Evolutionary conservation across 2,113 vertebrate genomes (phyloP), one percentile per base, ranked within the genome.

Genomic region (Proterorhinus semilunaris): DNA sequence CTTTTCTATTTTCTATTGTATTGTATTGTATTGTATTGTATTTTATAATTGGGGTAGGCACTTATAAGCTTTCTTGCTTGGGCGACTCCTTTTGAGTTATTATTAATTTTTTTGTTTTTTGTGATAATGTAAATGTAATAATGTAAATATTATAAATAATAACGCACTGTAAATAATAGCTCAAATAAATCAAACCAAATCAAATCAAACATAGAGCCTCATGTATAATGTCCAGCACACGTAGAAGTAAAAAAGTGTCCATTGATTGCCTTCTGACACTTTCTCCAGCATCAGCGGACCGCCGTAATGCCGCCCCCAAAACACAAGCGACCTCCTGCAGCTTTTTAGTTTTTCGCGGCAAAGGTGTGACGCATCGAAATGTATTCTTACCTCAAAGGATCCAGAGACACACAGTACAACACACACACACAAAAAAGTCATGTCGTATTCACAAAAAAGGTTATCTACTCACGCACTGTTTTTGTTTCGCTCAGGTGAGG

Each of bases 401-500:
- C 42, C 4, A 13, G 12, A 13, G 12, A 61, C 58, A 11, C 0
- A 45, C 44, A 45, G 7, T 43, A 57, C 55, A 13, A 59, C 9
- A 27, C 13, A 8, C 16, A 16, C 10, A 15, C n/a, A 62, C 46
- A 46, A 45, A 16, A 46, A 42, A 59, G 15, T 8, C 44, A 17
- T 62, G 15, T 58, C 11, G 15, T 42, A 42, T 15, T 10, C 7
- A 45, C 17, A 36, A 36, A 36, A 36, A 16, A 17, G n/a, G 44
- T 21, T 47, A 46, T 7, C n/a, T 46, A 6, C 74, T 65, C 21
- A 75, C 47, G 42, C 8, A 62, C n/a, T 46, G 21, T 69, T 7
- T 66, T 85, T 44, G 72, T 83, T 69, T 89, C 76, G 27, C 27
- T 75, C 90, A 99, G 98, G 97, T 99, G 90, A 96, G 97, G 85